These are phyloP conservation scores for Linnaemya vulpina DNA, from an alignment of 2,888 invertebrate genomes.

Conservation along the genomic window DNA sequence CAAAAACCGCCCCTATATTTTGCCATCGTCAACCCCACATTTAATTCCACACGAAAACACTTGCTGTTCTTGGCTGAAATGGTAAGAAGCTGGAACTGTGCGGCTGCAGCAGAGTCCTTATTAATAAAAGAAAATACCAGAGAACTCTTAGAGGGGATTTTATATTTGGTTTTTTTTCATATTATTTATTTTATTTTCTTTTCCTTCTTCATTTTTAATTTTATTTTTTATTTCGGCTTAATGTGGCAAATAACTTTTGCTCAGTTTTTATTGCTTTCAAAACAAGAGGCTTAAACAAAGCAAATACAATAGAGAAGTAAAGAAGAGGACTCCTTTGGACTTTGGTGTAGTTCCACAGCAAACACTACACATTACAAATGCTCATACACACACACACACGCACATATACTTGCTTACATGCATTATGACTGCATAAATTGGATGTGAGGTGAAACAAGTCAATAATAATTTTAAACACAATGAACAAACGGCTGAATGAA, in stretches of 20 bases:
- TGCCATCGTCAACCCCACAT: conserved; percentile 31
- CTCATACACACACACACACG: background rate
- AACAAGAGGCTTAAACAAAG: conserved; percentile 80
- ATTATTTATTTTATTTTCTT: conserved; percentile 42
- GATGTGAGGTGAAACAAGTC: conserved; percentile 59
- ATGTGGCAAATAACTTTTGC: conserved; percentile 72
- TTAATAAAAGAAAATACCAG: conserved; percentile 54
- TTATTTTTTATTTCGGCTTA: conserved; percentile 57
- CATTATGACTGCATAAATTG: background rate
- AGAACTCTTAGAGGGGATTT: conserved; percentile 59
- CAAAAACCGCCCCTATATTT: conserved; percentile 64
- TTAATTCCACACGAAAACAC: conserved; percentile 53
- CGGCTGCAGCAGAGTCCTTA: conserved; percentile 13
- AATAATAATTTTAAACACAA: conserved; percentile 57
- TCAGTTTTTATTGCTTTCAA: conserved; percentile 78
- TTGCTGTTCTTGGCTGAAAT: conserved; percentile 50
- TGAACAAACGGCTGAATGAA: conserved; percentile 41
- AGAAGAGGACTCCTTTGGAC: conserved; percentile 21
- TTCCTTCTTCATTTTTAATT: background rate
- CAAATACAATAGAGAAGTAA: conserved; percentile 61
- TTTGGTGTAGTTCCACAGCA: conserved; percentile 19
- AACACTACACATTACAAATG: background rate
- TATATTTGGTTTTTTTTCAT: conserved; percentile 37
- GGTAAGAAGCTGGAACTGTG: conserved; percentile 22
- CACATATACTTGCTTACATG: background rate